Base-by-base conservation (phyloP, 2,888 invertebrate species). In the Xanthorhoe spadicearia region DNA sequence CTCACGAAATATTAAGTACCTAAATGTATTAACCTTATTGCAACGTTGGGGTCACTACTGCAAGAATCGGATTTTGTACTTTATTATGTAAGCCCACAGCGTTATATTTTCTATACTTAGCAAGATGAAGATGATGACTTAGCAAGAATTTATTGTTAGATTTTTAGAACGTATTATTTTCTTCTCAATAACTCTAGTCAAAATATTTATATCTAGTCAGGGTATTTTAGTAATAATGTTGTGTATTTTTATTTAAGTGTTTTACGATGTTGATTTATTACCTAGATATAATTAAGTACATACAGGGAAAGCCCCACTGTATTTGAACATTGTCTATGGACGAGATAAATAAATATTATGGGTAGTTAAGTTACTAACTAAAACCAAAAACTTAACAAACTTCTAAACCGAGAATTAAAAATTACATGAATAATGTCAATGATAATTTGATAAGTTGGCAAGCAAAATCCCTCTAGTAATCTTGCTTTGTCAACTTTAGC, bases 221-320 rank as follows among this genome's bases (percentile, higher is more conserved):
- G 76, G 76, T 76, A 74, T 70, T 57, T 54, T 64, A 66, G 55
- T 57, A 23, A 38, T 61, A 57, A 64, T 63, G 49, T 64, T 54
- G 23, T 60, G 54, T 57, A 49, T 61, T 23, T 64, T 50, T 48
- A 53, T 56, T 50, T 50, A 15, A 32, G 32, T 52, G 10, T 43
- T 53, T 43, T 38, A 35, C 32, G 43, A 53, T 49, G 43, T 61
- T 56, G 13, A 50, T 18, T 49, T 59, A 43, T 8, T 23, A 51
- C 8, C 9, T 61, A 49, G 38, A 48, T 49, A 58, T 59, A 68
- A 58, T 50, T 58, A 61, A 62, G 57, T 51, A 43, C 13, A 2
- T 43, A 56, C 64, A 69, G 65, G 68, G 43, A 61, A 60, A 50
- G 62, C 57, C 69, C 68, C 69, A 18, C 50, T 10, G 13, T 53